These are phyloP conservation scores for Aphelocoma coerulescens DNA, from an alignment of 2,113 vertebrate genomes.

Conservation along the genomic window DNA sequence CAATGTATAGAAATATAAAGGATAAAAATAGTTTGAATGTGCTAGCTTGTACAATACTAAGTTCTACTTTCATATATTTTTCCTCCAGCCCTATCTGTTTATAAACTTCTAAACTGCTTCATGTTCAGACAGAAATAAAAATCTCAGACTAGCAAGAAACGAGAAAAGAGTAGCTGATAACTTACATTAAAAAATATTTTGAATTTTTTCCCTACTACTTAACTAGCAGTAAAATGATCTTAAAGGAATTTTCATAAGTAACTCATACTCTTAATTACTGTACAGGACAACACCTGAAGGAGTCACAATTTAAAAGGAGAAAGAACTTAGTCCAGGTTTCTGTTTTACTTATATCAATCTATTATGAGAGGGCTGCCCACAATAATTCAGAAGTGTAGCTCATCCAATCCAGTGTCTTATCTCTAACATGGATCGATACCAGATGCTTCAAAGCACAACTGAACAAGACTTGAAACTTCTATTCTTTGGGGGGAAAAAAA, in stretches of 20 bases:
- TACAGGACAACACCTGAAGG: not conserved
- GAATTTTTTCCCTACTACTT: not conserved
- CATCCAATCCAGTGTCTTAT: not conserved
- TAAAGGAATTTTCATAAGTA: not conserved
- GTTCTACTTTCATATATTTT: not conserved
- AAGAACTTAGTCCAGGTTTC: not conserved
- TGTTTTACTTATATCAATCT: not conserved
- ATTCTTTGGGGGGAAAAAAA: not conserved
- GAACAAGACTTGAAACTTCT: not conserved
- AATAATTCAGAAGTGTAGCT: not conserved
- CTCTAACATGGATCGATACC: fast-evolving
- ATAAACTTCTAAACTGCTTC: not conserved
- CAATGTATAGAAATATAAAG: not conserved
- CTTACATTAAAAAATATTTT: not conserved
- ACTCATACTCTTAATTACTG: not conserved
- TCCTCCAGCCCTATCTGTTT: not conserved
- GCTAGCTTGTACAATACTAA: not conserved
- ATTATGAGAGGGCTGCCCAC: not conserved
- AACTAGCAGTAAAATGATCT: not conserved
- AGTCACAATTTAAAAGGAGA: not conserved
- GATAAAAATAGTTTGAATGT: not conserved
- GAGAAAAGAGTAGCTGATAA: not conserved
- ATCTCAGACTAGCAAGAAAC: not conserved
- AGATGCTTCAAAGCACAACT: not conserved
- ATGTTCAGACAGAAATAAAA: not conserved